phyloP scores from a whole-genome alignment of 2,113 vertebrate species.

The Nothoprocta pentlandii region DNA sequence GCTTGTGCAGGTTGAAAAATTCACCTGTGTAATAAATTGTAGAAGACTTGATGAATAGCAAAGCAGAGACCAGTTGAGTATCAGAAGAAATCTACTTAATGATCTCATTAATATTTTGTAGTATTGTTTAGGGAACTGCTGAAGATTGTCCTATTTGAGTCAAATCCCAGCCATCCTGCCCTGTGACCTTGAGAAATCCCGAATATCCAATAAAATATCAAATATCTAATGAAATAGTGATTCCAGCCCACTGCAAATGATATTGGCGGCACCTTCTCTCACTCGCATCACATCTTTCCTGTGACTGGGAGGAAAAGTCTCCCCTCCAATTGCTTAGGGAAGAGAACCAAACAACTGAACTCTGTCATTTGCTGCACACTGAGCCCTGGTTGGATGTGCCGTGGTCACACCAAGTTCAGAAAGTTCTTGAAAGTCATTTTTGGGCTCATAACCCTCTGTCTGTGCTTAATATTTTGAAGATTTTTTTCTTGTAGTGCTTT shows the following conservation, averaged over 20 bases:
- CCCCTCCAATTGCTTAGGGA: accelerated
- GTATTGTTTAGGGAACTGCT: background rate
- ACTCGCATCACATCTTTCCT: background rate
- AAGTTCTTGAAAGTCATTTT: background rate
- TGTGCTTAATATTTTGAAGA: background rate
- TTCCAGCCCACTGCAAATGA: background rate
- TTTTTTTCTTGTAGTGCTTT: accelerated
- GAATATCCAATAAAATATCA: background rate
- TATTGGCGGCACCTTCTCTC: background rate
- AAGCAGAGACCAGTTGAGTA: background rate
- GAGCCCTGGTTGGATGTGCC: background rate
- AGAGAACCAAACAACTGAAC: background rate
- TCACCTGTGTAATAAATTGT: background rate
- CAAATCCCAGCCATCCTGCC: background rate
- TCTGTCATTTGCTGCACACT: background rate
- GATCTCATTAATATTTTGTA: accelerated
- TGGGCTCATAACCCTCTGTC: background rate
- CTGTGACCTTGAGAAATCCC: background rate
- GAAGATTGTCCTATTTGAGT: background rate
- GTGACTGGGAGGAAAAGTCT: background rate
- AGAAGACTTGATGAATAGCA: background rate
- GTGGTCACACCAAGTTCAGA: background rate
- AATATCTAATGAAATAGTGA: background rate
- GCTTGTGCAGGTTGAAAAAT: constrained; percentile 3
- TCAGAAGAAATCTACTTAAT: background rate